Evolutionary conservation across 92 coral and sea anemone species (phyloP).

Genomic region (Hydrozoanthus gracilis): DNA sequence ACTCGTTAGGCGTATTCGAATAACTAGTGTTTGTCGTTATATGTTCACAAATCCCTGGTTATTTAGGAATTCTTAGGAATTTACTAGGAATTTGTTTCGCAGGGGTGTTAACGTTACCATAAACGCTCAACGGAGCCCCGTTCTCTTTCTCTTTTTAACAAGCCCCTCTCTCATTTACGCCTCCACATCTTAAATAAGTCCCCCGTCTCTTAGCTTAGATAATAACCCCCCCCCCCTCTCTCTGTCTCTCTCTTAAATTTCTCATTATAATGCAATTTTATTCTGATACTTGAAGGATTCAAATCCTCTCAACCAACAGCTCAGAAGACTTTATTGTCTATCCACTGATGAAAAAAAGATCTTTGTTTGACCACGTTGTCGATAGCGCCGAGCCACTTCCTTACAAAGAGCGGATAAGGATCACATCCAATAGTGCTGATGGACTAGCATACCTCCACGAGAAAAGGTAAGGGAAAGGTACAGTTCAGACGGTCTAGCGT

Average conservation of each 20-base stretch:
- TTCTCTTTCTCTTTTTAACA: no score
- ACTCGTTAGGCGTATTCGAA: no score
- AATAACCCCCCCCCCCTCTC: background rate
- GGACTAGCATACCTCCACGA: slow-evolving; percentile 38
- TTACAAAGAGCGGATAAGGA: slow-evolving; percentile 40
- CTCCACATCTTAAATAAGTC: no score
- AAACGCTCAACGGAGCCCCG: no score
- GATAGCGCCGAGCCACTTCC: slow-evolving; percentile 17
- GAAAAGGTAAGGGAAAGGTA: background rate
- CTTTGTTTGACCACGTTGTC: slow-evolving; percentile 34
- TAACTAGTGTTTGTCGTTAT: no score
- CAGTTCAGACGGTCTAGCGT: no score
- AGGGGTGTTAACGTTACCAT: no score
- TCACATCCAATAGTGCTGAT: slow-evolving; percentile 38
- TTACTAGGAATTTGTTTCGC: no score
- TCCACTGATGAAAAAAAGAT: slow-evolving; percentile 21
- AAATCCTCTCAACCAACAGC: background rate
- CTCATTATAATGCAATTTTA: background rate
- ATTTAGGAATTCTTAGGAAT: no score
- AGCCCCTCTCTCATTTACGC: no score
- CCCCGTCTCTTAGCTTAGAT: no score
- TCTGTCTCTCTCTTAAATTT: background rate
- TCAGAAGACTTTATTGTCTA: slow-evolving; percentile 20
- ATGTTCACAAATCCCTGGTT: no score
- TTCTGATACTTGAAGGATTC: background rate